Evolutionary conservation across 2,113 vertebrate genomes (phyloP), one percentile per base, ranked within the genome.

Genomic region (Parus major): DNA sequence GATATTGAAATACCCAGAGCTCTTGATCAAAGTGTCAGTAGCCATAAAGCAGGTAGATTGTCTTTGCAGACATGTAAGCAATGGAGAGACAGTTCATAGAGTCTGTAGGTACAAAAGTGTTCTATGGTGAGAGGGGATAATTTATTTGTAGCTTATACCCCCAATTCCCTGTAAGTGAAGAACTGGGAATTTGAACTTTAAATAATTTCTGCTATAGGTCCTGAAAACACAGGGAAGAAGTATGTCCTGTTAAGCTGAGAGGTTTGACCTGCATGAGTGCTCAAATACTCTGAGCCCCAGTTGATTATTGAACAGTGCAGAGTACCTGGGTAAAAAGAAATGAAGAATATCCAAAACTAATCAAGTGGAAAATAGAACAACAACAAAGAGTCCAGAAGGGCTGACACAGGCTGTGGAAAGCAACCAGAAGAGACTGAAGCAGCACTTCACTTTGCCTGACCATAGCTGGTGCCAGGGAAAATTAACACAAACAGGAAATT

Each of bases 401-500:
- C 55, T 77, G 25, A 46, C 36, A 39, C 9, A 36, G 14, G 10
- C 18, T 35, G 7, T 80, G 57, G 63, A 83, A 91, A 63, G 39
- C 28, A 92, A 21, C 31, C 60, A 52, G 17, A 66, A 39, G 56
- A 91, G 50, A 27, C 9, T 36, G 17, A 70, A 86, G 55, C 28
- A n/a, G 33, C 47, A 4, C 46, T 82, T 77, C 23, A 66, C 29
- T 88, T 94, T 59, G 46, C 9, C 25, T 86, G 75, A 82, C 81
- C 73, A 69, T 23, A 70, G 24, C 29, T 81, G 16, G 42, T 94
- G 76, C 50, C 63, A 70, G 46, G 23, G 46, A 90, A 85, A 93
- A 88, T 24, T 63, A 79, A 85, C 24, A 35, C 53, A 72, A 95
- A 61, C 20, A 76, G 75, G 68, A 96, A 92, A 77, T 50, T 59